Evolutionary conservation across 2,888 invertebrate species (phyloP).

Genomic region (Julus scandinavius): DNA sequence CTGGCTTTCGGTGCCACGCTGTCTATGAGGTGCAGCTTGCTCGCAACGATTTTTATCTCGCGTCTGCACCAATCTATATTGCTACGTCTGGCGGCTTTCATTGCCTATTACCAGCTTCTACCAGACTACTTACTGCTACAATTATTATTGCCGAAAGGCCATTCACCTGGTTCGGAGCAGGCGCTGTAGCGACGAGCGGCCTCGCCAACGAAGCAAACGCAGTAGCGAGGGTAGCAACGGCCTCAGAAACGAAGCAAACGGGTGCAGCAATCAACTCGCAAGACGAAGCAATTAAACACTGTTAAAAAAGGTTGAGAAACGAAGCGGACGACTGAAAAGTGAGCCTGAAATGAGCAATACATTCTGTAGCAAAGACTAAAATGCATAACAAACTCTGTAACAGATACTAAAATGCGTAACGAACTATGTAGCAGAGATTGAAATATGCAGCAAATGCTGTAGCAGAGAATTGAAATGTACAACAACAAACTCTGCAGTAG

Average conservation of each 20-base stretch:
- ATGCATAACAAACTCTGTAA: no score
- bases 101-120: conserved; percentile 35
- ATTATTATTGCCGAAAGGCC: conserved; percentile 4
- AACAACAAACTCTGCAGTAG: no score
- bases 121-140: neutral
- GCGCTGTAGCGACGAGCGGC: neutral
- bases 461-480: no score
- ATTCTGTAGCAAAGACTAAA: no score
- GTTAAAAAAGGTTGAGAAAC: neutral
- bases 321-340: neutral
- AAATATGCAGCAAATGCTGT: no score
- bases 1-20: neutral
- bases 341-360: no score
- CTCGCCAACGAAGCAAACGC: neutral
- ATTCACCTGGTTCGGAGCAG: neutral
- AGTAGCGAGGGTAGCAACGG: neutral
- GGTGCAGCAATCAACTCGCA: neutral
- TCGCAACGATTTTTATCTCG: conserved; percentile 30
- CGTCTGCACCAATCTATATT: conserved; percentile 42
- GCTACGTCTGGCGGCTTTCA: conserved; percentile 41
- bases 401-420: no score
- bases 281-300: neutral
- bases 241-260: neutral
- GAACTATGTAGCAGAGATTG: no score
- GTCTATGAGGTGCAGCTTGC: conserved; percentile 24